Percentiles rank a stretch among this genome's conserved stretches.
Conservation (phyloP, 2,113 vertebrate genomes). For the Coptodon rendalli region DNA sequence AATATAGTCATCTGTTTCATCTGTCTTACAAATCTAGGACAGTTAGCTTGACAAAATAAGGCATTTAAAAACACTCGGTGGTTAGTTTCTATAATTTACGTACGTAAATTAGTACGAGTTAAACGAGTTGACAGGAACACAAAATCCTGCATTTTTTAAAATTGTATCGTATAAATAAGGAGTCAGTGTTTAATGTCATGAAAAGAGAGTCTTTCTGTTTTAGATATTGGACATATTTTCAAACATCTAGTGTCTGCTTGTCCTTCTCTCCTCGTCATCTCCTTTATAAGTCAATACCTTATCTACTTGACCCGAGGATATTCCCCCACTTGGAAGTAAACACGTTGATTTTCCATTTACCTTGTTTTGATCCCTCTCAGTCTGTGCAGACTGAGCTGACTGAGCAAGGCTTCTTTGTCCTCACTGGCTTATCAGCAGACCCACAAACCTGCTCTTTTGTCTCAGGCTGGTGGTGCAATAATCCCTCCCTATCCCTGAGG, state of each 20-base stretch:
- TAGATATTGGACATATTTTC: neutral
- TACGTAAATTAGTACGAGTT: too few relatives aligned
- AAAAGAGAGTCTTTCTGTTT: neutral
- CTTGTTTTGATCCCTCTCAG: slow-evolving; percentile 2
- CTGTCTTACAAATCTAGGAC: neutral
- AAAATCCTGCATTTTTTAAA: neutral
- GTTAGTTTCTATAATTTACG: neutral
- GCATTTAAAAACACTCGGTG: neutral
- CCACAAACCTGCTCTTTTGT: slow-evolving; percentile 44
- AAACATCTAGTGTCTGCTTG: neutral
- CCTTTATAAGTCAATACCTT: neutral
- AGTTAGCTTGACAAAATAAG: neutral
- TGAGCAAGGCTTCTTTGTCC: slow-evolving; percentile 7
- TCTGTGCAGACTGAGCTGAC: neutral
- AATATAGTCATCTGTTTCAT: neutral
- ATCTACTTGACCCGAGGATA: neutral
- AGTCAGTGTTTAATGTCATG: neutral
- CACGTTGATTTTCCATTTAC: neutral
- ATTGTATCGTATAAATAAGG: neutral
- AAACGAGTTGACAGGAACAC: neutral
- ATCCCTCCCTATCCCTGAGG: neutral
- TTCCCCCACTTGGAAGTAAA: neutral
- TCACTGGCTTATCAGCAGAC: slow-evolving; percentile 42
- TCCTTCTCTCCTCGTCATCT: neutral
- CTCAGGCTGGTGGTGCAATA: slow-evolving; percentile 5